phyloP scores from a whole-genome alignment of 2,113 vertebrate species.

The Panthera uncia region DNA sequence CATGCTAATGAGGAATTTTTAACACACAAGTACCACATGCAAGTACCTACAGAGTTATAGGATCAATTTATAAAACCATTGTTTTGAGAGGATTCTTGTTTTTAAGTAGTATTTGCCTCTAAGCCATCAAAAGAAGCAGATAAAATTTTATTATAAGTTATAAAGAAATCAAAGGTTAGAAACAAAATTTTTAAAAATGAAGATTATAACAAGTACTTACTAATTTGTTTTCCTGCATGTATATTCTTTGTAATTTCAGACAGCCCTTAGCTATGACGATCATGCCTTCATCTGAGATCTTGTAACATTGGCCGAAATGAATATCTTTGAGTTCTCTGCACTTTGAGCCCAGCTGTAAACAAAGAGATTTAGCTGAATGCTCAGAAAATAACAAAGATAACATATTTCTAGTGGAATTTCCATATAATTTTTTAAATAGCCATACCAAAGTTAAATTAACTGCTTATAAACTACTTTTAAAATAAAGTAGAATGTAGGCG shows the following conservation, averaged over 20 bases:
- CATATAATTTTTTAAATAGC: not conserved
- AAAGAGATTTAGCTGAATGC: conserved; percentile 70
- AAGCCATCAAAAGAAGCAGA: not conserved
- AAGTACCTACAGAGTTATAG: not conserved
- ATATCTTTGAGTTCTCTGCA: conserved; percentile 96
- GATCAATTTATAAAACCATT: conserved; percentile 40
- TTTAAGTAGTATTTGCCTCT: conserved; percentile 13
- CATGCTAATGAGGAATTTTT: not conserved
- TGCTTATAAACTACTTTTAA: not conserved
- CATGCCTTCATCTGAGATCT: conserved; percentile 97
- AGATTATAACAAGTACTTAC: conserved; percentile 85
- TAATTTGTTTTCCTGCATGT: conserved; percentile 99
- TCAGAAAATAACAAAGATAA: conserved; percentile 45
- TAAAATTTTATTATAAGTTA: conserved; percentile 35
- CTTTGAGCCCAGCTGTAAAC: conserved; percentile 92
- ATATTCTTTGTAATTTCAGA: conserved; percentile 96
- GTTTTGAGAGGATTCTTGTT: conserved; percentile 27
- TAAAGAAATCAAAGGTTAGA: conserved; percentile 17
- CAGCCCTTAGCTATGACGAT: conserved; percentile 95
- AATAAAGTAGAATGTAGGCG: not conserved
- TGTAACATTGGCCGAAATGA: conserved; percentile 98
- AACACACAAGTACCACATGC: not conserved
- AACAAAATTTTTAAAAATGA: conserved; percentile 26
- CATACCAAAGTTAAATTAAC: not conserved
- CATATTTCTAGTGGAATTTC: conserved; percentile 2